Evolutionary conservation across 2,797 vertebrate species (phyloP), one percentile per base, ranked within the genome.

Genomic region (Pangasius krempfi): DNA sequence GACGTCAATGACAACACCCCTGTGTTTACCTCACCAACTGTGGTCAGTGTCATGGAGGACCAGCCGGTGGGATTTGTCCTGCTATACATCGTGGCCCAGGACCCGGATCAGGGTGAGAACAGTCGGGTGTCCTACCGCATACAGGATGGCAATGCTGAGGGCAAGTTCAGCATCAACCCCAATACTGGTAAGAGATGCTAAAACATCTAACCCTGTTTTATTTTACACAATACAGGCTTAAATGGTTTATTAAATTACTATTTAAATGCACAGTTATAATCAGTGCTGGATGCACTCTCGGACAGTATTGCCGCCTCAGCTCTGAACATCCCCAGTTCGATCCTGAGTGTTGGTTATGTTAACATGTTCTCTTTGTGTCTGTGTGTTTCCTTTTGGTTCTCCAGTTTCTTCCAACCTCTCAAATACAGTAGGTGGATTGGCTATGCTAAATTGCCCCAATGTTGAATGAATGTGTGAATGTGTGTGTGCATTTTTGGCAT

Each of bases 1-100:
- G 99, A 99, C 0, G 96, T 98, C 88, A 99, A 99, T 0, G 99
- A 99, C 94, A 99, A 99, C 0, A 88, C 84, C 0, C 98, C 98
- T 0, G 72, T 93, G n/a, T 99, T 99, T 92, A 96, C 95, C 83
- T 98, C 98, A 0, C 97, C 97, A 0, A 93, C 96, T 0, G 92
- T 95, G 0, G 96, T 98, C 91, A 97, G 96, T 5, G 92, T 99
- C 50, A 97, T 97, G 76, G 99, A 99, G 93, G 98, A 99, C 92
- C 97, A 98, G 91, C 97, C 97, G 0, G 94, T 97, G 0, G 98
- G 98, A 1, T 98, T 97, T 8, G 96, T 97, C 64, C 96, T 96
- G 0, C 92, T 98, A 86, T 97, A 98, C 0, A 94, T 99, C 91
- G 97, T 98, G 93, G 98, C 98, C 27, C 94, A 94, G 78, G 99